phyloP scores from a whole-genome alignment of 2,113 vertebrate species.

The Bathybates hornii region DNA sequence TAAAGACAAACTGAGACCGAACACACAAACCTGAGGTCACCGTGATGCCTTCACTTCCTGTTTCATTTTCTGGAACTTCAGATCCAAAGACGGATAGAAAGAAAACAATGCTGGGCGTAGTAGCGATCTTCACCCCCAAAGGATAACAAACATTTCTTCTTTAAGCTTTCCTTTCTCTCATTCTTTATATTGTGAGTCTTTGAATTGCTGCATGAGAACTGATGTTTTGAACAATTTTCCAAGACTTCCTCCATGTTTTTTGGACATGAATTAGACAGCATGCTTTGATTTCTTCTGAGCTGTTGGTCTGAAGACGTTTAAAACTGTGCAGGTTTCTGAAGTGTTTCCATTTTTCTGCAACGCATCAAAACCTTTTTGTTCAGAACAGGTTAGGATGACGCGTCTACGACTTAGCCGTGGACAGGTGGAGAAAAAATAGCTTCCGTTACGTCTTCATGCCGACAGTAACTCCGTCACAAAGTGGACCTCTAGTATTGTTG shows the following conservation, averaged over 20 bases:
- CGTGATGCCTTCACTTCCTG: conserved; percentile 84
- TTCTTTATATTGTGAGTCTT: neutral
- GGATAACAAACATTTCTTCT: neutral
- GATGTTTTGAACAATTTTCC: neutral
- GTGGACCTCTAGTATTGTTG: neutral
- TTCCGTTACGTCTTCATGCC: neutral
- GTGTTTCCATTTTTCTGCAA: neutral
- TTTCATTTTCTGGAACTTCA: neutral
- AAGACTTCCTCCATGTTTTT: neutral
- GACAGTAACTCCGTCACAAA: neutral
- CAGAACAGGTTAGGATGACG: neutral
- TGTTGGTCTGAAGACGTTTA: neutral
- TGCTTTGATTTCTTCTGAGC: neutral
- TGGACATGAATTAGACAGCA: neutral
- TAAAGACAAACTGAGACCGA: neutral
- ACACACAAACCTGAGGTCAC: conserved; percentile 76
- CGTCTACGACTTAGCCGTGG: neutral
- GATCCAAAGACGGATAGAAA: neutral
- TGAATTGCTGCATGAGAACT: neutral
- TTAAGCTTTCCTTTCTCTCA: neutral
- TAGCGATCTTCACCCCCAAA: neutral
- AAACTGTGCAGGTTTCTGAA: neutral
- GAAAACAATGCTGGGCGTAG: neutral
- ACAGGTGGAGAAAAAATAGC: neutral
- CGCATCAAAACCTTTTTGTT: neutral